These are phyloP conservation scores for Plusia festucae DNA, from an alignment of 2,888 invertebrate species.

Conservation along the genomic window DNA sequence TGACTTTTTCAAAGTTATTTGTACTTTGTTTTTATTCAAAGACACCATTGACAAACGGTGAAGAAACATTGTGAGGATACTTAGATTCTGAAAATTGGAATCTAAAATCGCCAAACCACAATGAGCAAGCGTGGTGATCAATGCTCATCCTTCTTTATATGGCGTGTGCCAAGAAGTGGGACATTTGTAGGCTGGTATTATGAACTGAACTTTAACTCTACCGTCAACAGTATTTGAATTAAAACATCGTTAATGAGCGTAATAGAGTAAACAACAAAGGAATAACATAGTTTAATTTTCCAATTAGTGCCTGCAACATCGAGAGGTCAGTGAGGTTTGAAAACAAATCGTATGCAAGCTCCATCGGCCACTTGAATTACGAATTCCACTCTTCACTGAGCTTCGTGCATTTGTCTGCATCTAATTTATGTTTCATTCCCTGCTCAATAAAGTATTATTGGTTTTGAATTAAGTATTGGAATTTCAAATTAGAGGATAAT, in stretches of 20 bases:
- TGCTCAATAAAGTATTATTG: slow-evolving; percentile 13
- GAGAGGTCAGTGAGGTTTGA: slow-evolving; percentile 13
- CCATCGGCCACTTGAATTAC: slow-evolving; percentile 42
- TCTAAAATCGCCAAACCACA: too few relatives aligned
- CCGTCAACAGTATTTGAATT: not conserved
- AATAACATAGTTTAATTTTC: slow-evolving; percentile 19
- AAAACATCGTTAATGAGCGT: not conserved
- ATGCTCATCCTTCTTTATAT: too few relatives aligned
- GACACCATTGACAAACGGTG: too few relatives aligned
- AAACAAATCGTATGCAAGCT: slow-evolving; percentile 29
- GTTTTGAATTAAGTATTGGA: not conserved
- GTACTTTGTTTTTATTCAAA: too few relatives aligned
- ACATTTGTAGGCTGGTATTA: too few relatives aligned
- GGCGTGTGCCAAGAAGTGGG: too few relatives aligned
- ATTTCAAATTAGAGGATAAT: not conserved
- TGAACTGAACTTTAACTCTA: not conserved
- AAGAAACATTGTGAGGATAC: too few relatives aligned
- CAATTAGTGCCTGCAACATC: slow-evolving; percentile 21
- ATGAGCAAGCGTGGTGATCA: too few relatives aligned
- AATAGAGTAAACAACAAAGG: not conserved
- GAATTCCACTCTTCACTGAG: slow-evolving; percentile 22
- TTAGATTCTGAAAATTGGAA: too few relatives aligned
- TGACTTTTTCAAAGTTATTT: too few relatives aligned
- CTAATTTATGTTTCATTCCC: slow-evolving; percentile 28
- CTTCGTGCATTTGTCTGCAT: slow-evolving; percentile 30